Conservation (phyloP, 1,140 invertebrate genomes). For the Drosophila murphyi region DNA sequence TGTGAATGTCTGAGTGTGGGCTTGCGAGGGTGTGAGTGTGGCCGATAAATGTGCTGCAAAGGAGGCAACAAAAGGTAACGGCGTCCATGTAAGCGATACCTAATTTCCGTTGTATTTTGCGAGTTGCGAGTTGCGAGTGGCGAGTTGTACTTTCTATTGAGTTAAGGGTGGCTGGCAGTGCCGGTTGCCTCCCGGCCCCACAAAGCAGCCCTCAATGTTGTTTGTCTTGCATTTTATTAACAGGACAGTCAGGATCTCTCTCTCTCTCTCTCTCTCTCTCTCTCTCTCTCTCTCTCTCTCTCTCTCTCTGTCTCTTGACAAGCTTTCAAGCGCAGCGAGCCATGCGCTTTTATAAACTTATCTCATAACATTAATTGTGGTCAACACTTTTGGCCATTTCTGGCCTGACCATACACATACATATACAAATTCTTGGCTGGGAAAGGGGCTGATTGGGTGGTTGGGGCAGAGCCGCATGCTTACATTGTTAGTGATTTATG, state of each 20-base stretch:
- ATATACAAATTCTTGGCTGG: not conserved
- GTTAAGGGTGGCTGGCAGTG: not conserved
- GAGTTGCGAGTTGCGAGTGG: not conserved
- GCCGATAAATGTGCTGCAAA: conserved; percentile 33
- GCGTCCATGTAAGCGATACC: conserved; percentile 74
- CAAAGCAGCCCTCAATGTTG: not conserved
- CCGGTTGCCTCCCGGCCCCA: not conserved
- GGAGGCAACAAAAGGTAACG: conserved; percentile 41
- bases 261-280: not conserved
- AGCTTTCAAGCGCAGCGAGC: conserved; percentile 51
- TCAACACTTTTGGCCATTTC: conserved; percentile 80
- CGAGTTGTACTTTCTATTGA: not conserved
- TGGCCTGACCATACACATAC: conserved; percentile 52
- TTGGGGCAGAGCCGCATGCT: conserved; percentile 47
- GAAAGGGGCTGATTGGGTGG: not conserved
- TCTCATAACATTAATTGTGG: conserved; percentile 84
- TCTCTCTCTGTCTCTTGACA: conserved; percentile 30
- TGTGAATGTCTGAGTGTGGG: conserved; percentile 12
- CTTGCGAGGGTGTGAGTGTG: conserved; percentile 16
- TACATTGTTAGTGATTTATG: conserved; percentile 84
- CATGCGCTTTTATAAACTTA: conserved; percentile 78
- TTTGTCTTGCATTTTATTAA: conserved; percentile 74
- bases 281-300: conserved; percentile 1
- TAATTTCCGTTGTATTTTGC: conserved; percentile 71
- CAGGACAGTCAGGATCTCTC: conserved; percentile 11